Conservation (phyloP, 2,888 invertebrate genomes). For the Ditylenchus weischeri region DNA sequence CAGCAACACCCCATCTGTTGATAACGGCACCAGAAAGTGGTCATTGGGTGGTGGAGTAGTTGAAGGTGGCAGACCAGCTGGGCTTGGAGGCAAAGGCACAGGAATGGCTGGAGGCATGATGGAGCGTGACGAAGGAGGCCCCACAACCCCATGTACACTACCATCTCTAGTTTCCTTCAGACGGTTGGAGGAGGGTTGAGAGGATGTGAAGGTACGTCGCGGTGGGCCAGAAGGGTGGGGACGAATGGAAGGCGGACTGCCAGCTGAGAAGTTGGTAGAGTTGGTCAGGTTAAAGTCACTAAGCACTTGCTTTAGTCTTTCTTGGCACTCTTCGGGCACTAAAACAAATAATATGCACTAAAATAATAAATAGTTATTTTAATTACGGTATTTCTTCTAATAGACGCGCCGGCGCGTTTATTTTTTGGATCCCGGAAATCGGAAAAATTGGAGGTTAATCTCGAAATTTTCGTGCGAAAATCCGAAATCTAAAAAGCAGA, state of each 20-base stretch:
- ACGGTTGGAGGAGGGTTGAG: background rate
- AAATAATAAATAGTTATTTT: slow-evolving; percentile 10
- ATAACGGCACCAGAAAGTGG: slow-evolving; percentile 10
- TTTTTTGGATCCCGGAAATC: too few relatives aligned
- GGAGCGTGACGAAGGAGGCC: background rate
- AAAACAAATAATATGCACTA: background rate
- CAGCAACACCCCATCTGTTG: slow-evolving; percentile 10
- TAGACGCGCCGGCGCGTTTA: too few relatives aligned
- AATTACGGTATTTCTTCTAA: too few relatives aligned
- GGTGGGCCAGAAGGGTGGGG: background rate
- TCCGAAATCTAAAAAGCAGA: too few relatives aligned
- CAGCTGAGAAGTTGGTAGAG: slow-evolving; percentile 3
- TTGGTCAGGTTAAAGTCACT: slow-evolving; percentile 17
- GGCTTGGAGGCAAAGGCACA: background rate
- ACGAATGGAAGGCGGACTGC: background rate
- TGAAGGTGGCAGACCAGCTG: background rate
- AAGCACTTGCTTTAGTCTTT: slow-evolving; percentile 17
- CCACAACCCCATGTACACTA: too few relatives aligned
- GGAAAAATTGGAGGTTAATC: too few relatives aligned
- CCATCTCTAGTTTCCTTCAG: background rate
- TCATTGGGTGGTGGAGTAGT: background rate
- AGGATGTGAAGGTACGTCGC: background rate
- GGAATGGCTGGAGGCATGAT: background rate
- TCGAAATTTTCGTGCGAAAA: too few relatives aligned
- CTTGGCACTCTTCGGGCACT: slow-evolving; percentile 24